Percentiles rank a stretch among this genome's conserved stretches.
These are phyloP conservation scores for Platypus cylindrus DNA, from an alignment of 2,888 invertebrate genomes.

Conservation along the genomic window DNA sequence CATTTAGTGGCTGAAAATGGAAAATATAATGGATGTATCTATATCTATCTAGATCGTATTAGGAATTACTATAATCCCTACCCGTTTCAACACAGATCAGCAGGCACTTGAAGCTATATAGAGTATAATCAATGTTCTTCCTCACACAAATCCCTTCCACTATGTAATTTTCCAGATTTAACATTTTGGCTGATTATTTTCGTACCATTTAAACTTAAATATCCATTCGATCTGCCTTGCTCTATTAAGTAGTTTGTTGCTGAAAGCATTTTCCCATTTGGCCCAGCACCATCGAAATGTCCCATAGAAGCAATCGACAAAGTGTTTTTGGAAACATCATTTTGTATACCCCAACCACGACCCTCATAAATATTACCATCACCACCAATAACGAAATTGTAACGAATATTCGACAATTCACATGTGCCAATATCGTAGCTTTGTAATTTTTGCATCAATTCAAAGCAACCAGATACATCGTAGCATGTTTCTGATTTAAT, in stretches of 20 bases:
- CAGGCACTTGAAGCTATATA: too few relatives aligned
- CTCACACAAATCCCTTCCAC: too few relatives aligned
- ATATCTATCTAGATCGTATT: too few relatives aligned
- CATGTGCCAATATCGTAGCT: slow-evolving; percentile 26
- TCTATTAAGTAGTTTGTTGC: slow-evolving; percentile 35
- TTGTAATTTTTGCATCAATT: slow-evolving; percentile 36
- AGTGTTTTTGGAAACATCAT: slow-evolving; percentile 10
- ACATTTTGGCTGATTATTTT: too few relatives aligned
- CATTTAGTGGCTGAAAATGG: too few relatives aligned
- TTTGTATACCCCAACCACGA: slow-evolving; percentile 34
- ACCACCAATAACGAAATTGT: slow-evolving; percentile 48
- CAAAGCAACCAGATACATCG: slow-evolving; percentile 36
- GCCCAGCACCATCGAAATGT: slow-evolving; percentile 13
- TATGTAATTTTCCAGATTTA: too few relatives aligned
- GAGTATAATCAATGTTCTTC: too few relatives aligned
- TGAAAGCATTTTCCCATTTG: slow-evolving; percentile 33
- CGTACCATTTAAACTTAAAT: too few relatives aligned
- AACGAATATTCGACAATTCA: slow-evolving; percentile 35
- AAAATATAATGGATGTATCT: too few relatives aligned
- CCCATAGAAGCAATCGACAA: slow-evolving; percentile 19
- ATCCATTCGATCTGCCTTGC: too few relatives aligned
- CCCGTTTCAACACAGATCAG: too few relatives aligned
- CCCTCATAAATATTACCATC: slow-evolving; percentile 67
- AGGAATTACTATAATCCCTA: too few relatives aligned
- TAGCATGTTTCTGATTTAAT: slow-evolving; percentile 38